Evolutionary conservation across 1,140 invertebrate genomes (phyloP).

Genomic region (Pseudomyrmex concolor): DNA sequence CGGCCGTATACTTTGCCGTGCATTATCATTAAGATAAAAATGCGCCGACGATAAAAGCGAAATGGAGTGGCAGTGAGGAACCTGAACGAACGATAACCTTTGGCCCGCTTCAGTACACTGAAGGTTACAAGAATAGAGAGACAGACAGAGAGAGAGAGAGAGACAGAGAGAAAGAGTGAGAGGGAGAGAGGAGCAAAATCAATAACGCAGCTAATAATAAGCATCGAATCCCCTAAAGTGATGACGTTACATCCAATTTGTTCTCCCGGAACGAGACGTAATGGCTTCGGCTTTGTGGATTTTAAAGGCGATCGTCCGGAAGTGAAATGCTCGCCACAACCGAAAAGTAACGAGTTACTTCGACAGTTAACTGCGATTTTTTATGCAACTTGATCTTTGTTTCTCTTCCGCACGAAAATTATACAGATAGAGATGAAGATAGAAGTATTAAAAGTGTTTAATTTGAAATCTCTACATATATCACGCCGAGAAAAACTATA

Average conservation of each 20-base stretch:
- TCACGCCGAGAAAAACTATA: no score
- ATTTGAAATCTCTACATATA: no score
- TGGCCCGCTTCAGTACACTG: constrained; percentile 2
- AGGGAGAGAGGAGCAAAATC: constrained; percentile 51
- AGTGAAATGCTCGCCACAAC: constrained; percentile 4
- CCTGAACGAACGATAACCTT: constrained; percentile 53
- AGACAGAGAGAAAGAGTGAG: no score
- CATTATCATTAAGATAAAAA: constrained; percentile 57
- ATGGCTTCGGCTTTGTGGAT: constrained; percentile 69
- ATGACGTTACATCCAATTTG: constrained; percentile 74
- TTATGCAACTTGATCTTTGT: neutral
- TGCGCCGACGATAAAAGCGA: constrained; percentile 9
- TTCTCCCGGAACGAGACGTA: constrained; percentile 23
- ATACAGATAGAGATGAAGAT: no score
- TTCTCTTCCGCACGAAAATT: neutral
- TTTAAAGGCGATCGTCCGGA: constrained; percentile 63
- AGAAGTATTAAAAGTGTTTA: no score
- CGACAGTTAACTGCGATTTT: neutral
- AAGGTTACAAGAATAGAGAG: constrained; percentile 20
- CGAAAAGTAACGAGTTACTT: neutral
- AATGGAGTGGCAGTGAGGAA: neutral
- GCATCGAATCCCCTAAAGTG: constrained; percentile 72
- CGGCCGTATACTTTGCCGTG: constrained; percentile 17
- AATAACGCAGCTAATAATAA: constrained; percentile 74
- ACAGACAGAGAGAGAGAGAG: no score